Base-by-base conservation (phyloP, 2,888 invertebrate species). In the Boloria selene region DNA sequence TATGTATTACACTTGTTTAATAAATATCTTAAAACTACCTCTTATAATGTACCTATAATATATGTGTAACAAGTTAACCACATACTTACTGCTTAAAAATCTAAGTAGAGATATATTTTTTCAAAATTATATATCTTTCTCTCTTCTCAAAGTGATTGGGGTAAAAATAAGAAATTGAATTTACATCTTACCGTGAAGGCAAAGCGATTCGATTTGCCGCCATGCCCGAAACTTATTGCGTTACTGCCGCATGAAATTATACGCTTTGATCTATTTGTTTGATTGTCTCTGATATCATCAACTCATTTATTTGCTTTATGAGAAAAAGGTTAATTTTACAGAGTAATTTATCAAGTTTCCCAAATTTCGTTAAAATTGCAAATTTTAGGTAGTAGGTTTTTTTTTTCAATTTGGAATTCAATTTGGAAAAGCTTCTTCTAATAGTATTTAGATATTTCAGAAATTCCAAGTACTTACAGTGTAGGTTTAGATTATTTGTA, bases 171-270 rank as follows among this genome's bases (percentile, higher is more conserved):
- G 77, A 83, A 85, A 86, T 86, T 82, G 81, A 85, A 83, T 85
- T 86, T 83, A 77, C 74, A 77, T 70, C 78, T 84, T 84, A 59
- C 79, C 80, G 86, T 86, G 83, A 82, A 81, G 79, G 77, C 85
- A 83, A 81, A 76, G 69, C 76, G 80, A 90, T 88, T 86, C 86
- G 83, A 91, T 91, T 90, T 89, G 74, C 79, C 85, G 87, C 83
- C 77, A 79, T 76, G 79, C 82, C 82, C 77, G 78, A 72, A 70
- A 64, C 73, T 86, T 86, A 88, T 88, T 83, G 79, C 82, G 81
- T 88, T 87, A 87, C 80, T 77, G 74, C 71, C 83, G 85, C 83
- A 74, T 78, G 79, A 83, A 78, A 84, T 80, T 77, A 72, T 77
- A 74, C 75, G 75, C 85, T 86, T 88, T 88, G 86, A 89, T 87